Evolutionary conservation across 1,140 invertebrate genomes (phyloP), one percentile per base, ranked within the genome.

Genomic region (Procambarus clarkii): DNA sequence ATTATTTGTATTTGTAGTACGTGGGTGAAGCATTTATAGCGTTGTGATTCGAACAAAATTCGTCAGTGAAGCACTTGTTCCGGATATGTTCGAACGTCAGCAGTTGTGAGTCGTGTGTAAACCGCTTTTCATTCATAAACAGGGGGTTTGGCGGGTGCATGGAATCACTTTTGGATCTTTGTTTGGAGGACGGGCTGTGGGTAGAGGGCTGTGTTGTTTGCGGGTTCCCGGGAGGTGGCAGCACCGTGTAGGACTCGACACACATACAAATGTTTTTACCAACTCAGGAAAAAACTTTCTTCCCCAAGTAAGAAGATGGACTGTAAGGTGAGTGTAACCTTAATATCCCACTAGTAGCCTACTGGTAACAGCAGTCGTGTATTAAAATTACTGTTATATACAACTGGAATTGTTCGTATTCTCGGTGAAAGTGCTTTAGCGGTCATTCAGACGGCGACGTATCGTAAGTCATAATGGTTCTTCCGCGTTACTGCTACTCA

Each of bases 311-410:
- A 60, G 60, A 60, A 21, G 54, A 46, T 50, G 34, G 54, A 54
- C 50, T 82, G 80, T 82, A 82, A 60, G 80, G 80, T 60, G 54
- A 54, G 50, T 82, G 54, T 80, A 45, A 82, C 80, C 54, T 82
- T 54, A 82, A 82, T 82, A 8, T 60, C 50, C 54, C 80, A n/a
- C 64, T 54, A 9, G 48, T 48, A 60, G 7, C 60, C 50, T 54
- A 50, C 80, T 82, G 60, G 80, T 82, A 82, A 82, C 80, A 82
- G 48, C 80, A 82, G 60, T 82, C 50, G 60, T n/a, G 50, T 54
- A 54, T 34, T 82, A 50, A 82, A 15, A 82, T 18, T 21, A 82
- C 80, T 60, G 80, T 82, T 82, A 82, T 82, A 82, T 82, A 34
- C 34, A 82, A 82, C 80, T 82, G 80, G 58, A 82, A 82, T 54